Evolutionary conservation across 2,797 vertebrate species (phyloP).

Genomic region (Sebastes miniatus): DNA sequence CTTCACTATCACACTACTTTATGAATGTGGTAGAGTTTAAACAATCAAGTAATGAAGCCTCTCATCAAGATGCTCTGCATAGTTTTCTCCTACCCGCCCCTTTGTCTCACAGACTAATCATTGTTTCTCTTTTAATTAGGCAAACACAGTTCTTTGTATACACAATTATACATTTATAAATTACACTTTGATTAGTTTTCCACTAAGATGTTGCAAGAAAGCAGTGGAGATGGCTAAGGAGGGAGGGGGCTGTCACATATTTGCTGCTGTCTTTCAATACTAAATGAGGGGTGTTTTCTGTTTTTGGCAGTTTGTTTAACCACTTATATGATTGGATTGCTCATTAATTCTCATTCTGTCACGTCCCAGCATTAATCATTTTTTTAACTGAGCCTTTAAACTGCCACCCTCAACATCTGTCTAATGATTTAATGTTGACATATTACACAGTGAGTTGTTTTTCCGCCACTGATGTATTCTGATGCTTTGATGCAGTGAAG

Average conservation of each 20-base stretch:
- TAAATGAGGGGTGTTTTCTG: conserved; percentile 58
- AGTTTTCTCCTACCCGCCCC: not conserved
- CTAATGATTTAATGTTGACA: conserved; percentile 68
- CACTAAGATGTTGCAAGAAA: conserved; percentile 49
- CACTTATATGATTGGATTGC: conserved; percentile 71
- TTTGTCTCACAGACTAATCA: conserved; percentile 39
- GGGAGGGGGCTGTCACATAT: conserved; percentile 45
- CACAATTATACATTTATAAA: conserved; percentile 43
- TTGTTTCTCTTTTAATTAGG: conserved; percentile 52
- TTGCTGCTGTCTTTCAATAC: conserved; percentile 57
- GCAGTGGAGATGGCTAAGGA: conserved; percentile 19
- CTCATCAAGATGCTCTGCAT: conserved; percentile 31
- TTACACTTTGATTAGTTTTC: conserved; percentile 61
- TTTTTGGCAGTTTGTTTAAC: conserved; percentile 60
- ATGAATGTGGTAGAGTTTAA: conserved; percentile 15
- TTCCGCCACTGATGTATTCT: conserved; percentile 57
- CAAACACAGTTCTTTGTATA: conserved; percentile 30
- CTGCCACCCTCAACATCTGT: conserved; percentile 59
- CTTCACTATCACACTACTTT: not conserved
- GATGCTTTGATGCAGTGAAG: conserved; percentile 55
- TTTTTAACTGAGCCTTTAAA: conserved; percentile 56
- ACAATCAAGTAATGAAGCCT: conserved; percentile 39
- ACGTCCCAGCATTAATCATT: conserved; percentile 61
- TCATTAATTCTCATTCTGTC: conserved; percentile 66
- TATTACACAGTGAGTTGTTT: conserved; percentile 64